Conservation (phyloP, 2,888 invertebrate genomes). For the Dolichopus griseipennis region DNA sequence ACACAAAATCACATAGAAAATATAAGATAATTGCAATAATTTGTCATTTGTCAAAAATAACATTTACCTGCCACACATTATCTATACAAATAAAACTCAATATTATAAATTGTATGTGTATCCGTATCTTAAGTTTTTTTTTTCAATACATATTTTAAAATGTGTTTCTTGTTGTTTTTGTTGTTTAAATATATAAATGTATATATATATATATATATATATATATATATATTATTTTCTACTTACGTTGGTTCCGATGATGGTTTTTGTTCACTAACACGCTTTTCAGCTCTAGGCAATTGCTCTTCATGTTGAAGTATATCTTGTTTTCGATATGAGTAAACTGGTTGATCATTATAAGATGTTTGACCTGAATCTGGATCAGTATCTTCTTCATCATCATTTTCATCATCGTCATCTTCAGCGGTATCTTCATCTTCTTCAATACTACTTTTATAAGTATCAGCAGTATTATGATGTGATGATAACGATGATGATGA, state of each 20-base stretch:
- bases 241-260: constrained; percentile 43
- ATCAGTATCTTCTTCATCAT: constrained; percentile 28
- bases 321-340: constrained; percentile 35
- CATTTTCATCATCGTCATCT: constrained; percentile 32
- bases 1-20: no score
- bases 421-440: constrained; percentile 27
- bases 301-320: constrained; percentile 36
- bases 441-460: neutral
- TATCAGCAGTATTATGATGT: neutral
- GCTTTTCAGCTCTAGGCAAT: constrained; percentile 36
- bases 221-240: neutral
- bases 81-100: no score
- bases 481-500: neutral
- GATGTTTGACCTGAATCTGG: constrained; percentile 29
- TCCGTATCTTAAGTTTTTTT: no score
- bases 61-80: no score
- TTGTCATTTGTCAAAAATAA: no score
- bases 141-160: no score
- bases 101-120: no score
- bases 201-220: no score
- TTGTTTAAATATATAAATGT: no score
- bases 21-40: no score
- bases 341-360: constrained; percentile 39
- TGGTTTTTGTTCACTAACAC: constrained; percentile 32
- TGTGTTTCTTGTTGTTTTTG: no score